A percentile compares a stretch with the other conserved stretches of the same genome.
These are phyloP conservation scores for Caenorhabditis uteleia DNA, from an alignment of 2,888 invertebrate genomes.

Conservation along the genomic window DNA sequence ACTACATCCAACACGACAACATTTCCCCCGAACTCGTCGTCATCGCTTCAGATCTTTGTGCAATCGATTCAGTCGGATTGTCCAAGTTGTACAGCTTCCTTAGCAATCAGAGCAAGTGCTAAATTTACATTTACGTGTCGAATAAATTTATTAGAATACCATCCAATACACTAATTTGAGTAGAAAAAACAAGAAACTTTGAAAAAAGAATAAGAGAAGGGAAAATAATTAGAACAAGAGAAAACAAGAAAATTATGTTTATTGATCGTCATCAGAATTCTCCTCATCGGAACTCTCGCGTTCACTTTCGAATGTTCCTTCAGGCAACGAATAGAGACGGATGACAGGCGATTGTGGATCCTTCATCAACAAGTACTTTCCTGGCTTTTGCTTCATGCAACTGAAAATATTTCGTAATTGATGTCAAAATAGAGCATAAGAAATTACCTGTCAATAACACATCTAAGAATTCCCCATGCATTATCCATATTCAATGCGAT, in stretches of 20 bases:
- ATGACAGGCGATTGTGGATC: slow-evolving; percentile 80
- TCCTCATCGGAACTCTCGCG: slow-evolving; percentile 80
- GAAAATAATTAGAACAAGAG: slow-evolving; percentile 18
- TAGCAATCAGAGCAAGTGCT: not conserved
- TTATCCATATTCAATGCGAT: slow-evolving; percentile 99
- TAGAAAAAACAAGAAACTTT: slow-evolving; percentile 1
- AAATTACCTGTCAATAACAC: slow-evolving; percentile 81
- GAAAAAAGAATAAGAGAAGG: slow-evolving; percentile 14
- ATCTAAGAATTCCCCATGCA: slow-evolving; percentile 94
- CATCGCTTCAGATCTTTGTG: slow-evolving; percentile 8
- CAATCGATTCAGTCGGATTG: slow-evolving; percentile 8
- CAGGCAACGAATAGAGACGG: slow-evolving; percentile 95
- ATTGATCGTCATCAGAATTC: slow-evolving; percentile 75
- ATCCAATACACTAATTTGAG: no score
- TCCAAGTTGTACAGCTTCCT: slow-evolving; percentile 2
- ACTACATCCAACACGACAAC: slow-evolving; percentile 22
- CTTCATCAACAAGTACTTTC: slow-evolving; percentile 66
- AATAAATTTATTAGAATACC: slow-evolving; percentile 8
- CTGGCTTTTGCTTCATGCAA: slow-evolving; percentile 62
- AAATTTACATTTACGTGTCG: not conserved
- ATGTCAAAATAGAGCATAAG: not conserved
- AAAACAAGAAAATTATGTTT: slow-evolving; percentile 6
- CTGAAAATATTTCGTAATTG: slow-evolving; percentile 21
- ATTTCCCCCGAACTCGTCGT: slow-evolving; percentile 10
- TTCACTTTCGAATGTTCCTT: slow-evolving; percentile 96